Conservation (phyloP, 2,797 vertebrate species). For the Sebastes hopkinsi region DNA sequence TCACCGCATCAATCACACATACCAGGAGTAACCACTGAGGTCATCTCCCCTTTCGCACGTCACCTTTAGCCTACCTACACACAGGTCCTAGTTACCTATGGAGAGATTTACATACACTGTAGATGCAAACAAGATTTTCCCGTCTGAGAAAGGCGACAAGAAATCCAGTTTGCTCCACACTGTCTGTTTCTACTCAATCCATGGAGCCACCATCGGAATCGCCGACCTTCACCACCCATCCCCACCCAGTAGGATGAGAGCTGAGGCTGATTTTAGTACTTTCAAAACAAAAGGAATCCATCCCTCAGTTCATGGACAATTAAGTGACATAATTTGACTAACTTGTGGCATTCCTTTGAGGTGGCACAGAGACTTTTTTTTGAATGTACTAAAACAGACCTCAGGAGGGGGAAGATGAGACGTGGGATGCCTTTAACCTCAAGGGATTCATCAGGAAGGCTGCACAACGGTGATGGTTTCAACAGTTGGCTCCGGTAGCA, state of each 20-base stretch:
- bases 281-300: constrained; percentile 24
- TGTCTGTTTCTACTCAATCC: constrained; percentile 54
- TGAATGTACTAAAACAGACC: constrained; percentile 70
- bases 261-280: constrained; percentile 49
- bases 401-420: constrained; percentile 46
- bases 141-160: constrained; percentile 31
- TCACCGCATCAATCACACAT: constrained; percentile 69
- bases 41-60: constrained; percentile 11
- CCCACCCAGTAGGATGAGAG: constrained; percentile 52
- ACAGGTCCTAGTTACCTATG: constrained; percentile 18
- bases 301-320: background rate
- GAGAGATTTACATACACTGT: constrained; percentile 34
- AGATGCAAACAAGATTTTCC: constrained; percentile 65
- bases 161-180: constrained; percentile 68
- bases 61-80: constrained; percentile 21
- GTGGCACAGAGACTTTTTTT: constrained; percentile 4
- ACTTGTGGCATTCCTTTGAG: constrained; percentile 7
- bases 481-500: constrained; percentile 23
- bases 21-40: constrained; percentile 15
- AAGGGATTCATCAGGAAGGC: constrained; percentile 48
- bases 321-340: background rate
- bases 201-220: constrained; percentile 82
- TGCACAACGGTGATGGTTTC: constrained; percentile 33
- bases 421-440: constrained; percentile 42
- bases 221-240: constrained; percentile 73